Evolutionary conservation across 2,797 vertebrate genomes (phyloP), one percentile per base, ranked within the genome.

Genomic region (Ispidina picta): DNA sequence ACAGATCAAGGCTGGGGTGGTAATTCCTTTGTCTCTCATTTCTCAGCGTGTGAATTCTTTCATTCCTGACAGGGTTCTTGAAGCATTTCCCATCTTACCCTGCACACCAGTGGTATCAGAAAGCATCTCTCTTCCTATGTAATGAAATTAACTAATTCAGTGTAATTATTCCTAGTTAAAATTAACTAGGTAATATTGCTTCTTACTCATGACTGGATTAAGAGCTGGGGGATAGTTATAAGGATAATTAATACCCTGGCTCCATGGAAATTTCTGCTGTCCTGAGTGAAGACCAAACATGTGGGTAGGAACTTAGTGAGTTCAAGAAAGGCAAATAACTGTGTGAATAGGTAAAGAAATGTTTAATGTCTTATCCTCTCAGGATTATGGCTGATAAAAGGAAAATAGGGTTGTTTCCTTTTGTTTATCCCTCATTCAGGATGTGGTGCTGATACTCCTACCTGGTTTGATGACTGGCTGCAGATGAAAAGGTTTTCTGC

Each of bases 11-110:
- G 44, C 79, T 71, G 37, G 46, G 17, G 31, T 56, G 31, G 13
- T 83, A 68, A 90, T 92, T 74, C 65, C 54, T 85, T 83, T 92
- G 62, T 89, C 87, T 93, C 41, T 46, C 3, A 1, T 87, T 86
- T 83, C 72, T 89, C 37, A 48, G 93, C 37, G 60, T 74, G 26
- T 46, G 43, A 55, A 56, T 88, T 69, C 33, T 70, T 86, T 80
- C 0, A 54, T 78, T 89, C 83, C 66, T 86, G 70, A 23, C 5
- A 8, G 35, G 7, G 5, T 83, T 88, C 68, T 63, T 79, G 22
- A 37, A 81, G 69, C 28, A 13, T 70, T 83, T 93, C 72, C 74
- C 86, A 72, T 71, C 62, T 49, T 65, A 1, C 58, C 33, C 65
- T 80, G 37, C 78, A 74, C 26, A 44, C 37, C 60, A 85, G 22